Base-by-base conservation (phyloP, 2,888 invertebrate species). In the Antheraea yamamai region DNA sequence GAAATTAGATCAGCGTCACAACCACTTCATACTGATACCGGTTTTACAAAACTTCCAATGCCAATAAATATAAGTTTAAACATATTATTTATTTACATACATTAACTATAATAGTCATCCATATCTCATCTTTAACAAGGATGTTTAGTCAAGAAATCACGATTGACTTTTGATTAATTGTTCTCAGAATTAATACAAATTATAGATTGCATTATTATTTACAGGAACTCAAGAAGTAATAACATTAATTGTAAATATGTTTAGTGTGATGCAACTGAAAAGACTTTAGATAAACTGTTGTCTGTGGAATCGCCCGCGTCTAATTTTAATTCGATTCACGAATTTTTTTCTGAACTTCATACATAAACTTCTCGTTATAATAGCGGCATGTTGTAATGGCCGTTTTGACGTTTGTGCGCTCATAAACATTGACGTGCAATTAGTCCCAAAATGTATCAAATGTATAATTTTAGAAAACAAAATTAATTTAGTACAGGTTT, bases 61-160 rank as follows among this genome's bases (percentile, higher is more conserved):
- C 30, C 68, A 68, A 68, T 70, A 39, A 20, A 20, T 20, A 70
- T n/a, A 39, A 39, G 20, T 39, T 10, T 70, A 70, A 70, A 70
- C 70, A 39, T 39, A 39, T 70, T 70, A 39, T n/a, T 39, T 70
- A 70, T 39, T 70, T 39, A 70, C 39, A 39, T 70, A 68, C 18
- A 61, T 66, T 30, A 4, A 30, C 26, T 16, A 66, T 66, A 20
- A 70, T 23, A 70, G 20, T 20, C 20, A 39, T 20, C 8, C n/a
- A 70, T 23, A n/a, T 70, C 70, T n/a, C 39, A 70, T 70, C 39
- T 70, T 47, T 70, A 70, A 39, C 70, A 70, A 70, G 70, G 70
- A 70, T 70, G 70, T 70, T 70, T 35, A 39, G 35, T 70, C 39
- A n/a, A 70, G 70, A 39, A 39, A n/a, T 70, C 70, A 70, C 70